Evolutionary conservation across 1,140 invertebrate genomes (phyloP), one percentile per base, ranked within the genome.

Genomic region (Sarcophaga bullata): DNA sequence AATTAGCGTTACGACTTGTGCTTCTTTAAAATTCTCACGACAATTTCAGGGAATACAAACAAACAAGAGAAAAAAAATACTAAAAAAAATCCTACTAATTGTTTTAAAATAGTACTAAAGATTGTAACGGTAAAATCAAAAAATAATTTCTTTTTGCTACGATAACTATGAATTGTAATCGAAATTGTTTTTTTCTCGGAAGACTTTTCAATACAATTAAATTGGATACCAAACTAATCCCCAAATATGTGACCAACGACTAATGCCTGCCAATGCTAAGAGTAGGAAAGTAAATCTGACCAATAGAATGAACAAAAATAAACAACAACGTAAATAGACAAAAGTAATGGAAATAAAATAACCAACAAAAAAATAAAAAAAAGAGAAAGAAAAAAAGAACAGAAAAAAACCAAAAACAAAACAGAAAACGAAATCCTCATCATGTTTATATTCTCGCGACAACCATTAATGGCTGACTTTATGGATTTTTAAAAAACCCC

Each of bases 391-490:
- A 37, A 75, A 75, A 48, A 48, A 13, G 46, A 75, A 48, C 6
- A 3, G 48, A 47, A 25, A 47, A 48, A 46, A 46, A 73, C 2
- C 15, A 10, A 75, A 13, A 75, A 17, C 46, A 75, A 49, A 15
- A 37, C 25, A 37, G 47, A 73, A 68, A 68, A 68, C 19, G 9
- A 68, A 19, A 68, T 37, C 25, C 25, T 68, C n/a, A 17, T 68
- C n/a, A 17, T 78, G 49, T 78, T 78, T 46, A 52, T 78, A 48
- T 48, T 17, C 19, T 25, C 75, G 75, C 75, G 75, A 78, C 75
- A 78, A 78, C 75, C 75, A 78, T 78, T 78, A 78, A 78, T 78
- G 49, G 75, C 75, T 78, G 75, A 78, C 48, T 78, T 78, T 78
- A 78, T 78, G 75, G 75, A 52, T 78, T 78, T 78, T 78, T 78